Percentiles rank a stretch among this genome's conserved stretches.
Evolutionary conservation across 53 echinoderm and acorn worm genomes (phyloP).

Genomic region (Patiria pectinifera): DNA sequence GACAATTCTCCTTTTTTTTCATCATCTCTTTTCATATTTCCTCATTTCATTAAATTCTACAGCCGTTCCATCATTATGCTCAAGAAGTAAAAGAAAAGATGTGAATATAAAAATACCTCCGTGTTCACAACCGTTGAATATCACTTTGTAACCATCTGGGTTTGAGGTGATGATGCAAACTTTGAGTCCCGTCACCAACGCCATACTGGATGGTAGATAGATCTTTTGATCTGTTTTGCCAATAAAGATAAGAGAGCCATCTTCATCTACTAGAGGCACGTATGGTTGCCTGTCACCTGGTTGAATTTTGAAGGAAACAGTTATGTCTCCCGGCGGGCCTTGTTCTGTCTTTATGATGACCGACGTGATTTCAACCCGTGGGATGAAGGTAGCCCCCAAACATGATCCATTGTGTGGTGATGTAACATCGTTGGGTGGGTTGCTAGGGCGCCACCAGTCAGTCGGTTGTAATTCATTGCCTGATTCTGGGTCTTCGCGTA

Average conservation of each 20-base stretch:
- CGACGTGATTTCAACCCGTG: not conserved
- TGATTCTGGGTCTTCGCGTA: not conserved
- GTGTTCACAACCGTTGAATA: constrained; percentile 14
- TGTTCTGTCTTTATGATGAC: not conserved
- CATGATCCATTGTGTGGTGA: not conserved
- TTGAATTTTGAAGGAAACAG: constrained; percentile 12
- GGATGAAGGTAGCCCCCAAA: not conserved
- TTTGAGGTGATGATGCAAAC: not conserved
- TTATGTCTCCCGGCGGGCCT: not conserved
- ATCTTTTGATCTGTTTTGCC: not conserved
- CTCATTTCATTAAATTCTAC: too few relatives aligned
- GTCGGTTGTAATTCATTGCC: not conserved
- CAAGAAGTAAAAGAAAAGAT: too few relatives aligned
- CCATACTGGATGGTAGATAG: not conserved
- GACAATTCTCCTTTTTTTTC: too few relatives aligned
- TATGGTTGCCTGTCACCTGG: not conserved
- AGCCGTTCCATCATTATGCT: too few relatives aligned
- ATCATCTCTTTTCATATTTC: too few relatives aligned
- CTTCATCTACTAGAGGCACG: not conserved
- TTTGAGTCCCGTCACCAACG: not conserved
- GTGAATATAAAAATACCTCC: not conserved
- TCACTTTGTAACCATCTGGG: not conserved
- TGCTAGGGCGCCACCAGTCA: constrained; percentile 1
- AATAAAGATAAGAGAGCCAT: not conserved
- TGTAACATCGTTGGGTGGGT: not conserved